phyloP scores from a whole-genome alignment of 2,113 vertebrate genomes.

The Tinamus guttatus region DNA sequence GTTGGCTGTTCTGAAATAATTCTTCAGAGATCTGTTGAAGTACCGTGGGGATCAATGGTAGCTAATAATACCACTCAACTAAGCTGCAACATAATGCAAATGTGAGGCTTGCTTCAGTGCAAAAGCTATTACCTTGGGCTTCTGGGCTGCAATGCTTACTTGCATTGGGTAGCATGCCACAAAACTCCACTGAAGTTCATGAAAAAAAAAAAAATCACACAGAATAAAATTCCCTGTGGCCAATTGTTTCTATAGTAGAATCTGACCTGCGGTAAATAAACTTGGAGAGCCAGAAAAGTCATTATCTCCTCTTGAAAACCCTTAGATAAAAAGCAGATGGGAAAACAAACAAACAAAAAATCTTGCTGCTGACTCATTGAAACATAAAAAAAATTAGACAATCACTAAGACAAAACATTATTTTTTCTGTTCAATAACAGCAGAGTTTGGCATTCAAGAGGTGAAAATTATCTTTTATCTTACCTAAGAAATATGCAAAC shows the following conservation, averaged over 20 bases:
- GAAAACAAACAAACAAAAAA: background rate
- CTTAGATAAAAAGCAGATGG: background rate
- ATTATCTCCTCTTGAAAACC: background rate
- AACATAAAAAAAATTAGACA: background rate
- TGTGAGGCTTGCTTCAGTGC: background rate
- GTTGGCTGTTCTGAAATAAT: background rate
- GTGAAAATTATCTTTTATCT: constrained; percentile 35
- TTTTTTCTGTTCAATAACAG: background rate
- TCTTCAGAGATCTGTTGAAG: background rate
- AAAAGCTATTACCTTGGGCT: background rate
- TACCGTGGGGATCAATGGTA: background rate
- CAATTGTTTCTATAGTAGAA: background rate
- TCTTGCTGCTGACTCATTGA: background rate
- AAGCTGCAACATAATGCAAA: background rate
- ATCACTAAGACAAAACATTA: background rate
- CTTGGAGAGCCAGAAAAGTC: background rate
- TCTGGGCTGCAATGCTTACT: background rate
- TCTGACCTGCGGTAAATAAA: background rate
- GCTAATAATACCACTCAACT: background rate
- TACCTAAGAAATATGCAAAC: constrained; percentile 22
- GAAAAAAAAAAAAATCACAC: background rate
- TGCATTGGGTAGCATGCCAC: background rate
- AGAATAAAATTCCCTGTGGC: background rate
- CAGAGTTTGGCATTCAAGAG: background rate
- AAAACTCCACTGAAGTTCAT: background rate